phyloP scores from a whole-genome alignment of 2,797 vertebrate species.

The Mastacembelus armatus region DNA sequence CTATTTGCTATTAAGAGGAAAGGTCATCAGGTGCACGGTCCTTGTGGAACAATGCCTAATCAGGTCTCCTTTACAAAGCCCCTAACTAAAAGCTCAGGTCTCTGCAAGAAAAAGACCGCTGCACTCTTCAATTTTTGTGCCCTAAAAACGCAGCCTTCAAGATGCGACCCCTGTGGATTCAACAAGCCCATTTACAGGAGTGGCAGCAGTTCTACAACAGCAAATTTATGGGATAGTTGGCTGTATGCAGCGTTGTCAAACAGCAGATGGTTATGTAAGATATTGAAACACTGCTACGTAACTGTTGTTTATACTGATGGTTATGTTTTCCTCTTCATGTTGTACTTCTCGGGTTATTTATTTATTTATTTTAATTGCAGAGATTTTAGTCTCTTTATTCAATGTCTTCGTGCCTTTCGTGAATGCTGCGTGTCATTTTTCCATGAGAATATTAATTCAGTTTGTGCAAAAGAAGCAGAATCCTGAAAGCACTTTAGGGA shows the following conservation, averaged over 20 bases:
- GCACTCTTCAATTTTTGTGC: not conserved
- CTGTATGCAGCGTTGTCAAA: slow-evolving; percentile 24
- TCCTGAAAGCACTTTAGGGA: slow-evolving; percentile 9
- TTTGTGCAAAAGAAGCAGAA: slow-evolving; percentile 40
- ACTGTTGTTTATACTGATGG: slow-evolving; percentile 45
- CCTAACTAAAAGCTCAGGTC: not conserved
- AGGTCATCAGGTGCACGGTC: slow-evolving; percentile 11
- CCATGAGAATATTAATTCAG: slow-evolving; percentile 40
- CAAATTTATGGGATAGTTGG: not conserved
- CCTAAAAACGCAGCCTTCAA: slow-evolving; percentile 3
- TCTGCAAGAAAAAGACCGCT: slow-evolving; percentile 6
- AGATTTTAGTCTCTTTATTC: not conserved
- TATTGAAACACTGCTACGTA: slow-evolving; percentile 6
- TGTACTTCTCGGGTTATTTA: slow-evolving; percentile 8
- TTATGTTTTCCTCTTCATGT: slow-evolving; percentile 20
- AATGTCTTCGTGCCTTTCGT: slow-evolving; percentile 40
- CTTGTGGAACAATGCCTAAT: slow-evolving; percentile 17
- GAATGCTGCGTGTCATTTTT: slow-evolving; percentile 18
- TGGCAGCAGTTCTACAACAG: not conserved
- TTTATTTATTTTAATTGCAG: slow-evolving; percentile 10
- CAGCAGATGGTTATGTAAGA: slow-evolving; percentile 2
- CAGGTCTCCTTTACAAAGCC: slow-evolving; percentile 38
- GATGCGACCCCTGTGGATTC: slow-evolving; percentile 3
- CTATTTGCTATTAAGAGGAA: not conserved
- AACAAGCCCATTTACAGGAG: not conserved